Conservation (phyloP, 2,888 invertebrate genomes). For the Limnephilus auricula region DNA sequence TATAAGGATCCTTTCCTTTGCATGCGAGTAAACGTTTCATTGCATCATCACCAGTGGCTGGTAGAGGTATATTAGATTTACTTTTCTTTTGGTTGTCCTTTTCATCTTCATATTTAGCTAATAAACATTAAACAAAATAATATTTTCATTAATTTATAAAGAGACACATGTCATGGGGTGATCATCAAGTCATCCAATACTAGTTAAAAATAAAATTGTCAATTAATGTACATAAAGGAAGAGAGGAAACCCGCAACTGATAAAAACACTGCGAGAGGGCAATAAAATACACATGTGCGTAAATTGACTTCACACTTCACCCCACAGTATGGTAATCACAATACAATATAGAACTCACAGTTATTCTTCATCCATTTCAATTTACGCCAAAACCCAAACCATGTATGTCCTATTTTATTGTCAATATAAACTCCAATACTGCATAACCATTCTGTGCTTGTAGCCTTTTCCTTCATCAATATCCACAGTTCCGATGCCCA, state of each 20-base stretch:
- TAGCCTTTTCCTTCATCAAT: conserved; percentile 73
- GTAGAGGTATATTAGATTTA: conserved; percentile 85
- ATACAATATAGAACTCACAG: conserved; percentile 70
- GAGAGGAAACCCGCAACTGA: not conserved
- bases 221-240: not conserved
- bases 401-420: conserved; percentile 78
- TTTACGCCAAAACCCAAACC: conserved; percentile 79
- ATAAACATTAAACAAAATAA: conserved; percentile 35
- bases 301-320: not conserved
- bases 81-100: conserved; percentile 73
- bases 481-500: conserved; percentile 76
- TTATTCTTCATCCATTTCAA: conserved; percentile 76
- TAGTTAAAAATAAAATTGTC: not conserved
- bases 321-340: not conserved
- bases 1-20: conserved; percentile 97
- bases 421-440: conserved; percentile 74
- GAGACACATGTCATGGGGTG: not conserved
- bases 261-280: not conserved
- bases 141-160: not conserved
- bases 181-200: not conserved
- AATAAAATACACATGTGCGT: not conserved
- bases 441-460: conserved; percentile 73
- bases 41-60: conserved; percentile 95
- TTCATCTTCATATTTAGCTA: conserved; percentile 71
- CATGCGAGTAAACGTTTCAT: conserved; percentile 95